phyloP scores from a whole-genome alignment of 2,113 vertebrate species.

The Zootoca vivipara region DNA sequence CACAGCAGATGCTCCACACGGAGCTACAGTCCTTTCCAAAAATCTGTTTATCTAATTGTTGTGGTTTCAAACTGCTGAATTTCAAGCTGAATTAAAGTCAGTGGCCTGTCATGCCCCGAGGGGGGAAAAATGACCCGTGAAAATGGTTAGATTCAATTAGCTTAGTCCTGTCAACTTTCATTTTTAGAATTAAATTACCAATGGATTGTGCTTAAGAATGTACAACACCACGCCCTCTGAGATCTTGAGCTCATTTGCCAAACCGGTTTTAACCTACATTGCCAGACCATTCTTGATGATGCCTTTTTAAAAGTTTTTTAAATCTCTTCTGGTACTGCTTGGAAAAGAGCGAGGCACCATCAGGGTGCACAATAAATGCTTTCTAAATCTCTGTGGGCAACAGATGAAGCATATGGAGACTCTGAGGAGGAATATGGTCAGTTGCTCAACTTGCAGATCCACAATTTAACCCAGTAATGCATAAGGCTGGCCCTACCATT shows the following conservation, averaged over 20 bases:
- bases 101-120: background rate
- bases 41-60: background rate
- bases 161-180: background rate
- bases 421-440: no score
- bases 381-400: no score
- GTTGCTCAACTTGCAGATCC: no score
- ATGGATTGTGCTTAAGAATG: slow-evolving; percentile 8
- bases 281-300: background rate
- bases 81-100: background rate
- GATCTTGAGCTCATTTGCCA: background rate
- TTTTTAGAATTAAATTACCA: slow-evolving; percentile 1
- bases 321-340: background rate
- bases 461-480: no score
- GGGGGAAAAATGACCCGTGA: background rate
- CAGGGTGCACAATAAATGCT: background rate
- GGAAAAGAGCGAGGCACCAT: background rate
- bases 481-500: no score
- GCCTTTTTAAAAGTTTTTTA: background rate
- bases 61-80: background rate
- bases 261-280: background rate
- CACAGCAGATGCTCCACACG: no score
- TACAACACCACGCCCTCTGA: background rate
- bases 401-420: no score
- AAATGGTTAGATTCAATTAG: background rate
- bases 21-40: background rate